Percentiles rank a stretch among this genome's conserved stretches.
phyloP scores from a whole-genome alignment of 2,888 invertebrate genomes.

The Ornithoptera priamus region DNA sequence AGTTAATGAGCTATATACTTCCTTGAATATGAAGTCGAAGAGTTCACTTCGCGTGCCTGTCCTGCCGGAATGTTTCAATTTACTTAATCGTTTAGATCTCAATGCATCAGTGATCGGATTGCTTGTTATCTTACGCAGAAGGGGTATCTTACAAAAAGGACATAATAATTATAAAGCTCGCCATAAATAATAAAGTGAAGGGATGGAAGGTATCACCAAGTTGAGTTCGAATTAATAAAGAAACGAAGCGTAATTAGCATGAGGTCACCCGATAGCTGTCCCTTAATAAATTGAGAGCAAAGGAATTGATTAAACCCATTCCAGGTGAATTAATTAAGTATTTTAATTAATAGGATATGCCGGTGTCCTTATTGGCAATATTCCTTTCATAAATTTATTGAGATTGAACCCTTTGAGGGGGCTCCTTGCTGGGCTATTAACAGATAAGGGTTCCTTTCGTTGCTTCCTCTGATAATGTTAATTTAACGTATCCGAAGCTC shows the following conservation, averaged over 20 bases:
- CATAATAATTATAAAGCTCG: constrained; percentile 7
- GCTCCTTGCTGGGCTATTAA: constrained; percentile 55
- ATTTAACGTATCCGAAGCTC: constrained; percentile 39
- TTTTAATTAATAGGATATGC: constrained; percentile 79
- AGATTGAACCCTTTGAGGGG: constrained; percentile 71
- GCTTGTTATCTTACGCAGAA: not conserved
- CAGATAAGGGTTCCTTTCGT: constrained; percentile 58
- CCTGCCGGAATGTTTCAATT: no score
- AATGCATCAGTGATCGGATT: not conserved
- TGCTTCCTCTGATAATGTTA: constrained; percentile 50
- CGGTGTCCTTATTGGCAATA: constrained; percentile 78
- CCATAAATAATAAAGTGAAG: not conserved
- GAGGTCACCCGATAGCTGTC: constrained; percentile 51
- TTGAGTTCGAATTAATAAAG: constrained; percentile 31
- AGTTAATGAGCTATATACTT: no score
- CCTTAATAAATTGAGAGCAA: constrained; percentile 76
- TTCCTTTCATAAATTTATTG: constrained; percentile 80
- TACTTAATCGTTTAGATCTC: no score
- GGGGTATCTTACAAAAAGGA: not conserved
- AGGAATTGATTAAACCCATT: constrained; percentile 79
- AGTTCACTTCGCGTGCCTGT: no score
- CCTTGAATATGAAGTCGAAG: no score
- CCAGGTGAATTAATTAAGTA: constrained; percentile 80
- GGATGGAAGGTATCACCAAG: constrained; percentile 14
- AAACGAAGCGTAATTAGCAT: constrained; percentile 37